Evolutionary conservation across 2,888 invertebrate species (phyloP).

Genomic region (Idaea biselata): DNA sequence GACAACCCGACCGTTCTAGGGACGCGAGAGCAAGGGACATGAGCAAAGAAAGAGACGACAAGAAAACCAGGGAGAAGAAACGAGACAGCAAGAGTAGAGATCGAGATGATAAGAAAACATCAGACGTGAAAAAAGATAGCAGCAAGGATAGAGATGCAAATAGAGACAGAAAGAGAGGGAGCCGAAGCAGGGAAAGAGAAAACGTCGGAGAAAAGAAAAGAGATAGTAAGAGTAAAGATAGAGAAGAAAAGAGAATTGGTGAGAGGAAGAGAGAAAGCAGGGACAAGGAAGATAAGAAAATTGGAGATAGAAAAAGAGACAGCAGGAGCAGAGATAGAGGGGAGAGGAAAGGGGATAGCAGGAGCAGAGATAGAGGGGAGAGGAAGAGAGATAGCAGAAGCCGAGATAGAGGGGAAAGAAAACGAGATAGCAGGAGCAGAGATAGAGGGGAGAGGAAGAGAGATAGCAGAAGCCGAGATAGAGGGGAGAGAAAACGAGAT

Average conservation of each 20-base stretch:
- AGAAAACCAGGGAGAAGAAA: constrained; percentile 4
- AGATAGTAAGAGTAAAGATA: constrained; percentile 21
- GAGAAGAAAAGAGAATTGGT: constrained; percentile 19
- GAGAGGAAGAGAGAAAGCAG: constrained; percentile 21
- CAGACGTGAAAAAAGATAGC: constrained; percentile 18
- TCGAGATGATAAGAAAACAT: constrained; percentile 16
- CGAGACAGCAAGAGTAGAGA: constrained; percentile 15
- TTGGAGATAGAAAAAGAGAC: constrained; percentile 11
- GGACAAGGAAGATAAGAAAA: constrained; percentile 20
- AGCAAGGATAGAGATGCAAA: constrained; percentile 25
- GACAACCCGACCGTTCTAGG: neutral
- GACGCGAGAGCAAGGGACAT: constrained; percentile 2
- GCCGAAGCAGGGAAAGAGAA: constrained; percentile 18
- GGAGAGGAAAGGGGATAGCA: constrained; percentile 31
- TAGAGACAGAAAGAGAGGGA: constrained; percentile 24
- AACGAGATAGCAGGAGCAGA: constrained; percentile 14
- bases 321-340: constrained; percentile 18
- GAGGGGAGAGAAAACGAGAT: constrained; percentile 8
- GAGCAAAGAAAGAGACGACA: constrained; percentile 21
- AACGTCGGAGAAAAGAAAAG: constrained; percentile 30
- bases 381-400: constrained; percentile 24
- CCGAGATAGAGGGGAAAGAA: constrained; percentile 16
- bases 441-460: constrained; percentile 16
- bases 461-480: constrained; percentile 6
- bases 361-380: constrained; percentile 24